Conservation (phyloP, 2,888 invertebrate species). For the Drosophila fungiperda region DNA sequence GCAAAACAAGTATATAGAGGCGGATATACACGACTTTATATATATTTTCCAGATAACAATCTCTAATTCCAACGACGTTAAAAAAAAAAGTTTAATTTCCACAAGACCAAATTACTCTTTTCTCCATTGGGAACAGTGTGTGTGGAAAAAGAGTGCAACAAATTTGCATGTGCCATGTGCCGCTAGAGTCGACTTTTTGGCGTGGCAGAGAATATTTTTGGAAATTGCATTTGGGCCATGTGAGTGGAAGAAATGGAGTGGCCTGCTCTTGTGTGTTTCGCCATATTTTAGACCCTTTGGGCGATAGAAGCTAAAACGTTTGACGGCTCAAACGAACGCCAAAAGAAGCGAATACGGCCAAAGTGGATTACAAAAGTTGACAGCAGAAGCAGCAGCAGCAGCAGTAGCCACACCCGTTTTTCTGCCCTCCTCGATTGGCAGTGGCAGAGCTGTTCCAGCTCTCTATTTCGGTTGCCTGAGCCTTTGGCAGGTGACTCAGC, state of each 20-base stretch:
- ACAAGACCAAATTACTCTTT: neutral
- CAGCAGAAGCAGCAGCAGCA: conserved; percentile 13
- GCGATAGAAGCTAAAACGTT: conserved; percentile 71
- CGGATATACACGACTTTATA: neutral
- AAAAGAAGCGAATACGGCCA: conserved; percentile 55
- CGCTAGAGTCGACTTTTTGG: conserved; percentile 53
- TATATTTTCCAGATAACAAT: neutral
- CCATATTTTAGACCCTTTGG: conserved; percentile 57
- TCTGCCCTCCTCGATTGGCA: neutral
- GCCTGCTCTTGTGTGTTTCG: conserved; percentile 16
- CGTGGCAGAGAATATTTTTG: conserved; percentile 47
- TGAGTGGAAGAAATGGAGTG: conserved; percentile 10
- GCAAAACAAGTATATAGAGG: no score
- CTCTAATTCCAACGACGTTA: no score
- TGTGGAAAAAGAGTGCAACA: conserved; percentile 25
- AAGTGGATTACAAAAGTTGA: conserved; percentile 69
- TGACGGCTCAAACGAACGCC: conserved; percentile 69
- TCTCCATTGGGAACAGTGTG: neutral
- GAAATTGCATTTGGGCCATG: conserved; percentile 55
- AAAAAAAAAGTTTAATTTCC: neutral
- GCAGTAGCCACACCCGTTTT: neutral
- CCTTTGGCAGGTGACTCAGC: conserved; percentile 22
- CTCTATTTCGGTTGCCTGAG: conserved; percentile 13
- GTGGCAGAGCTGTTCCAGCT: conserved; percentile 42
- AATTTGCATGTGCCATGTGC: conserved; percentile 54